Evolutionary conservation across 2,888 invertebrate species (phyloP).

Genomic region (Drosophila buzzatii): DNA sequence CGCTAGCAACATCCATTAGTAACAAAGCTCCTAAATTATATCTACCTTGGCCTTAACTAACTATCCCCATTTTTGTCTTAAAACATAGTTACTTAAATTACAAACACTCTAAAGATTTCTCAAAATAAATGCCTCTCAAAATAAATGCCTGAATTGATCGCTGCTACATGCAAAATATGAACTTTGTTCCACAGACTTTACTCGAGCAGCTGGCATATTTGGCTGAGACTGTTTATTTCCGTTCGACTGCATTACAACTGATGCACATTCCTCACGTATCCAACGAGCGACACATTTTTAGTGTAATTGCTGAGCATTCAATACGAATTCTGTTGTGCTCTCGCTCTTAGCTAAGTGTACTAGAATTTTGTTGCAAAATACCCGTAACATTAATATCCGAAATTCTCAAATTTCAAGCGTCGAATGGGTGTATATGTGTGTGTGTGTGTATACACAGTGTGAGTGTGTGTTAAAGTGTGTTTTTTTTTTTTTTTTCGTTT

Average conservation of each 20-base stretch:
- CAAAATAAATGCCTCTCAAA: too few relatives aligned
- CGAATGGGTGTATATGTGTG: conserved; percentile 3
- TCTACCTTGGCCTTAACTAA: too few relatives aligned
- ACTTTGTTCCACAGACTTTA: too few relatives aligned
- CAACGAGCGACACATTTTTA: conserved; percentile 13
- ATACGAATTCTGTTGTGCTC: conserved; percentile 11
- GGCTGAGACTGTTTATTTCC: too few relatives aligned
- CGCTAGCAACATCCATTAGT: too few relatives aligned
- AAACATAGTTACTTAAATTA: too few relatives aligned
- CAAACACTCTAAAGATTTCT: too few relatives aligned
- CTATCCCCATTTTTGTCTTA: too few relatives aligned
- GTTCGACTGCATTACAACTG: background rate
- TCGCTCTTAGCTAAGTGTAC: conserved; percentile 12
- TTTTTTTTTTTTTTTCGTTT: conserved; percentile 52
- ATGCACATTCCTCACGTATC: background rate
- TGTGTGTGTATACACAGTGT: conserved; percentile 12
- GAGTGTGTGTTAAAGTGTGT: conserved; percentile 39
- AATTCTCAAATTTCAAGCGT: conserved; percentile 41
- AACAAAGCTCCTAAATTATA: too few relatives aligned
- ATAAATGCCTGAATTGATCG: too few relatives aligned
- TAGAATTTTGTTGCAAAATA: conserved; percentile 63
- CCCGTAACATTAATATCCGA: conserved; percentile 65
- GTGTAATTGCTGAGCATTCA: conserved; percentile 14
- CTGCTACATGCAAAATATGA: too few relatives aligned
- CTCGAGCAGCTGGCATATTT: too few relatives aligned